phyloP scores from a whole-genome alignment of 2,888 invertebrate genomes.

The Epirrita christyi region DNA sequence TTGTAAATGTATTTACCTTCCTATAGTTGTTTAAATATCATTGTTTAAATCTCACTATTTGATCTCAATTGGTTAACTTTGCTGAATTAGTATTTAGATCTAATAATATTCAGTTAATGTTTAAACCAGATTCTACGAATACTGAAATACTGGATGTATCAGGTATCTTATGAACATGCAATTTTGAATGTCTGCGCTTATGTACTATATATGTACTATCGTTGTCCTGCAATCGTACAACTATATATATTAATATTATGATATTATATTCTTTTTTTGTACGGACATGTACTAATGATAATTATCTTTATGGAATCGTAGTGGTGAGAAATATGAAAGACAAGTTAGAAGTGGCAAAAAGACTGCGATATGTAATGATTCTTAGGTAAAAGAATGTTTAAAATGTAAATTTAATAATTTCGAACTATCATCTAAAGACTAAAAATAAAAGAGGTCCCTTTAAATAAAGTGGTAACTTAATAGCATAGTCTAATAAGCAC shows the following conservation, averaged over 20 bases:
- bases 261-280: too few relatives aligned
- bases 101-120: not conserved
- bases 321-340: not conserved
- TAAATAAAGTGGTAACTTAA: not conserved
- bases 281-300: too few relatives aligned
- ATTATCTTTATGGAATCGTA: not conserved
- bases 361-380: not conserved
- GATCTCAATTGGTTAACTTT: conserved; percentile 72
- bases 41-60: conserved; percentile 54
- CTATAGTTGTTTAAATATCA: conserved; percentile 15
- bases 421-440: not conserved
- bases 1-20: conserved; percentile 6
- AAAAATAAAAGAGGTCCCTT: not conserved
- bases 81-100: conserved; percentile 44
- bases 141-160: not conserved
- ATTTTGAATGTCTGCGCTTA: too few relatives aligned
- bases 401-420: not conserved
- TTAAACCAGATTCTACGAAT: not conserved
- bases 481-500: not conserved
- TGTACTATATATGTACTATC: too few relatives aligned
- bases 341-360: not conserved
- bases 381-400: not conserved
- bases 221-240: too few relatives aligned
- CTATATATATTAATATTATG: too few relatives aligned
- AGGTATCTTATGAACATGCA: too few relatives aligned